A percentile compares a stretch with the other conserved stretches of the same genome.
Conservation (phyloP, 2,113 vertebrate genomes). For the Eulacestoma nigropectus region DNA sequence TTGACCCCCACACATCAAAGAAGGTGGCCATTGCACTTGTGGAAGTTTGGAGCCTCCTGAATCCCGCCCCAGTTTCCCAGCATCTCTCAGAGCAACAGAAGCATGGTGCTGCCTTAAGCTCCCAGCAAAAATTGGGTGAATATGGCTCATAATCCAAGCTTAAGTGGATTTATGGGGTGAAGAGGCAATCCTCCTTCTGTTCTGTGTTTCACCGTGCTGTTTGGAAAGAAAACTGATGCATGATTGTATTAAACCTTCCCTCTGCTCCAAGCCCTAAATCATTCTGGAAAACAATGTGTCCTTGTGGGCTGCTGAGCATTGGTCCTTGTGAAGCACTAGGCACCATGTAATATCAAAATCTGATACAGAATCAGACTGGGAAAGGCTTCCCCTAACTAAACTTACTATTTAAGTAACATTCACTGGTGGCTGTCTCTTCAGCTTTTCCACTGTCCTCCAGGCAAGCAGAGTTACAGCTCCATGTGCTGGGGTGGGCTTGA, state of each 20-base stretch:
- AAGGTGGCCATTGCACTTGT: fast-evolving
- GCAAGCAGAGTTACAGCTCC: background rate
- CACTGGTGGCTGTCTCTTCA: background rate
- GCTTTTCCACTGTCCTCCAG: background rate
- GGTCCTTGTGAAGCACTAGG: background rate
- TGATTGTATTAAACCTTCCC: background rate
- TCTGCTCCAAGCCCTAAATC: background rate
- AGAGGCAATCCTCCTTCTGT: constrained; percentile 49
- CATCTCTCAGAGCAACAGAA: background rate
- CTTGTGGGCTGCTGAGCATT: background rate
- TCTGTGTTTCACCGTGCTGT: background rate
- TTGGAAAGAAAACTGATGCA: background rate
- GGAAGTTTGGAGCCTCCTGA: background rate
- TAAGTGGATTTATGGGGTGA: constrained; percentile 49
- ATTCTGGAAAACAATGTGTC: background rate
- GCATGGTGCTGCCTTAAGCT: constrained; percentile 10
- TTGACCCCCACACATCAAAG: fast-evolving
- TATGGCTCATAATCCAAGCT: constrained; percentile 49
- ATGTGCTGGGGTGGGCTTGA: background rate
- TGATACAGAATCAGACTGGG: background rate
- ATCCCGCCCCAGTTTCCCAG: background rate
- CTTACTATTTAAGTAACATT: background rate
- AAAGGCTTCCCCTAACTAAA: background rate
- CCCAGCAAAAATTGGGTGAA: constrained; percentile 54
- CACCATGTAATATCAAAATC: background rate